phyloP scores from a whole-genome alignment of 1,140 invertebrate species.

The Zaprionus ornatus region DNA sequence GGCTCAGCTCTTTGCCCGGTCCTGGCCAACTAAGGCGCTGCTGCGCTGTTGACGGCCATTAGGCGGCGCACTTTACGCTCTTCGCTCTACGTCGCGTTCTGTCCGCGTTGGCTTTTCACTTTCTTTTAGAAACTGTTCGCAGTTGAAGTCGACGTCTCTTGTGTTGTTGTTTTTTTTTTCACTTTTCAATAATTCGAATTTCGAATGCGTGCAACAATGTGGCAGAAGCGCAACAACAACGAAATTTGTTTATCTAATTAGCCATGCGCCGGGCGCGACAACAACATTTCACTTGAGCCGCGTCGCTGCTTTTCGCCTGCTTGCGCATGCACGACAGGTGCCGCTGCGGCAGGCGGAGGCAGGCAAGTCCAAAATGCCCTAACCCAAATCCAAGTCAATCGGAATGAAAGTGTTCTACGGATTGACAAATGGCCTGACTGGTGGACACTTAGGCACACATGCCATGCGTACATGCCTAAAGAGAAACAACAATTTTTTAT shows the following conservation, averaged over 20 bases:
- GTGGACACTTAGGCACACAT: background rate
- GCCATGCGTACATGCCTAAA: slow-evolving; percentile 52
- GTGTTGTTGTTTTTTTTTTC: slow-evolving; percentile 41
- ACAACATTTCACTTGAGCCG: slow-evolving; percentile 50
- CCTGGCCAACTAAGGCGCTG: slow-evolving; percentile 73
- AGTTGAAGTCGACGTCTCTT: slow-evolving; percentile 16
- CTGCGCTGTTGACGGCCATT: slow-evolving; percentile 56
- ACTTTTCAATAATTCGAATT: slow-evolving; percentile 78
- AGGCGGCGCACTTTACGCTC: slow-evolving; percentile 71
- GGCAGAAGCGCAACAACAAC: slow-evolving; percentile 6
- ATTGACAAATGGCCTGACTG: background rate
- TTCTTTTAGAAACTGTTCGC: slow-evolving; percentile 75
- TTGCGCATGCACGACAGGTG: slow-evolving; percentile 64
- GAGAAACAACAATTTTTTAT: slow-evolving; percentile 22
- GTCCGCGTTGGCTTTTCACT: slow-evolving; percentile 74
- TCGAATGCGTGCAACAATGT: slow-evolving; percentile 79
- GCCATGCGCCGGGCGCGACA: slow-evolving; percentile 65
- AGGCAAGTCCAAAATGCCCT: slow-evolving; percentile 64
- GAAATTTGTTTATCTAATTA: slow-evolving; percentile 81
- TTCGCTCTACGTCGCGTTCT: slow-evolving; percentile 56
- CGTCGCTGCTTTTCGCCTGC: slow-evolving; percentile 62
- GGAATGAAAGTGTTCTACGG: slow-evolving; percentile 72
- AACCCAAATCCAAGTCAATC: slow-evolving; percentile 66
- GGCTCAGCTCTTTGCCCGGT: slow-evolving; percentile 45
- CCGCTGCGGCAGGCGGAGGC: slow-evolving; percentile 17